These are phyloP conservation scores for Zoroaster sp. DNA, from an alignment of 53 echinoderm and acorn worm genomes.

Conservation along the genomic window DNA sequence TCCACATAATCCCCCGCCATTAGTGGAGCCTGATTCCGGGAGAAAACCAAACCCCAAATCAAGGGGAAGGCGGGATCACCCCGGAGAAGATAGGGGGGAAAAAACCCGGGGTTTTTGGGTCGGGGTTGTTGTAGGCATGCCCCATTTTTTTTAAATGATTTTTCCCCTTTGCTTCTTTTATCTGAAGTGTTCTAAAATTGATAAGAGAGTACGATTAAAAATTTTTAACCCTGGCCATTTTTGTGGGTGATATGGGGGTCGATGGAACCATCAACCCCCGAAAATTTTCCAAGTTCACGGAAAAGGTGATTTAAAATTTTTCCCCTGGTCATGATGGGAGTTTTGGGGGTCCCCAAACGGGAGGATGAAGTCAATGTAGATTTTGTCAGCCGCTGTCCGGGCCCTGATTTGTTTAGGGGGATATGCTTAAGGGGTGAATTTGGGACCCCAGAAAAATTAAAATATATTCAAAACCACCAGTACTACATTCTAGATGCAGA, in stretches of 20 bases:
- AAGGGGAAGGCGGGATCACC: conserved; percentile 19
- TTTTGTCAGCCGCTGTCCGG: conserved; percentile 45
- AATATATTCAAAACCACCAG: conserved; percentile 57
- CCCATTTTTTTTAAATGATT: conserved; percentile 28
- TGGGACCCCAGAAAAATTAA: conserved; percentile 54
- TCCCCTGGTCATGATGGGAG: conserved; percentile 69
- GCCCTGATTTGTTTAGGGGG: conserved; percentile 31
- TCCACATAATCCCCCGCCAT: background rate
- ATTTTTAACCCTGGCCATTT: conserved; percentile 56
- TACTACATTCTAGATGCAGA: conserved; percentile 47
- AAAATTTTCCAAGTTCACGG: background rate
- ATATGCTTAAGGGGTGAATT: conserved; percentile 37
- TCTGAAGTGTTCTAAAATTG: conserved; percentile 23
- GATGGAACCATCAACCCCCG: background rate
- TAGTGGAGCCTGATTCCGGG: background rate
- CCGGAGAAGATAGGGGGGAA: conserved; percentile 4
- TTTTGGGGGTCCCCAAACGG: conserved; percentile 23
- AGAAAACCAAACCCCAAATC: conserved; percentile 5
- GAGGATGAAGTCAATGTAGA: conserved; percentile 51
- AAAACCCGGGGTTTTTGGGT: conserved; percentile 51
- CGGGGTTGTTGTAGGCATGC: conserved; percentile 61
- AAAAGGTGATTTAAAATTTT: conserved; percentile 65
- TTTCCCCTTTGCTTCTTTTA: conserved; percentile 17
- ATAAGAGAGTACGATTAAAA: conserved; percentile 51
- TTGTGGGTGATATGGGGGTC: conserved; percentile 55